phyloP scores from a whole-genome alignment of 92 coral and sea anemone species.

The Heliopora coerulea region DNA sequence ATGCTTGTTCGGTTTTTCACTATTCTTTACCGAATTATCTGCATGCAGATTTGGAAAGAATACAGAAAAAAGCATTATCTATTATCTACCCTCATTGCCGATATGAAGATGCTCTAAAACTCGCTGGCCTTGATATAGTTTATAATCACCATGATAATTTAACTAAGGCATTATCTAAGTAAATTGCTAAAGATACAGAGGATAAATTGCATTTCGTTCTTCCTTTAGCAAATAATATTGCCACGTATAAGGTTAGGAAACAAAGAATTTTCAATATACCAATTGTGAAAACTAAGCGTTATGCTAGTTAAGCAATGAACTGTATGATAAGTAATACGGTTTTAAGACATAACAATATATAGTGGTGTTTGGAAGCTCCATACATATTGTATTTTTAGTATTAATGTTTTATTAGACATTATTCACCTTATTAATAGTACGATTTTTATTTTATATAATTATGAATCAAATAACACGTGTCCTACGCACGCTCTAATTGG shows the following conservation, averaged over 20 bases:
- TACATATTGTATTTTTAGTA: not conserved
- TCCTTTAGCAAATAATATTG: not conserved
- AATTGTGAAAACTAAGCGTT: constrained; percentile 36
- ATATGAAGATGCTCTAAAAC: constrained; percentile 20
- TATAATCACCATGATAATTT: constrained; percentile 42
- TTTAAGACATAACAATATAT: not conserved
- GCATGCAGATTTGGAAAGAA: constrained; percentile 41
- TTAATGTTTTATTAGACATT: not conserved
- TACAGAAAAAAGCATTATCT: constrained; percentile 50
- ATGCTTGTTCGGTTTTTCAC: constrained; percentile 51
- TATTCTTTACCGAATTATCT: constrained; percentile 45
- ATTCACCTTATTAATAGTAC: not conserved
- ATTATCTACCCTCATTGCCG: constrained; percentile 36
- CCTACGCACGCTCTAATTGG: no score
- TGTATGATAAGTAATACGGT: not conserved
- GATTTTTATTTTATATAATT: no score
- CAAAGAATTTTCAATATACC: constrained; percentile 34
- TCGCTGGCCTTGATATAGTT: constrained; percentile 35
- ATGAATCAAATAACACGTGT: no score
- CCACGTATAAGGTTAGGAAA: constrained; percentile 34
- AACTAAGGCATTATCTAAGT: constrained; percentile 34
- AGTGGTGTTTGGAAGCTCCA: not conserved
- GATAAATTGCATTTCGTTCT: constrained; percentile 1
- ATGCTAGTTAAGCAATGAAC: constrained; percentile 23
- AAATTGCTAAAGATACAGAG: not conserved